These are phyloP conservation scores for Brevimyrus niger DNA, from an alignment of 2,113 vertebrate genomes.

Conservation along the genomic window DNA sequence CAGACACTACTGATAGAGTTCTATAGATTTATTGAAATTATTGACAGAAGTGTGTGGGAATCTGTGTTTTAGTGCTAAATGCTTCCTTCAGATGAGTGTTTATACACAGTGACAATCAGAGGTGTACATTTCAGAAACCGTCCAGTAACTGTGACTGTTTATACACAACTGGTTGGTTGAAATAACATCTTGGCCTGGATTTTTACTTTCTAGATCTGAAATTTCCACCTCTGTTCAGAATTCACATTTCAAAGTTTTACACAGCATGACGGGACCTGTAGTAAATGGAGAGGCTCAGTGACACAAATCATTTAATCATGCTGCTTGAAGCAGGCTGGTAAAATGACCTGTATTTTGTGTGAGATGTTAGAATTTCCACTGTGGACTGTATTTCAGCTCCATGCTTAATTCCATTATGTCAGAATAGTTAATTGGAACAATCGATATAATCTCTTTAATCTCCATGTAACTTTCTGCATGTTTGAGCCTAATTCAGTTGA, in stretches of 20 bases:
- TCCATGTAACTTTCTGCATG: neutral
- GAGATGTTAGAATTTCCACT: neutral
- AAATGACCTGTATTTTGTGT: neutral
- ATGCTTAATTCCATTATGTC: neutral
- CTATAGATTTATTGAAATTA: too few relatives aligned
- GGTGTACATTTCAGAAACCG: too few relatives aligned
- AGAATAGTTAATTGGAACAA: neutral
- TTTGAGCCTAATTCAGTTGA: neutral
- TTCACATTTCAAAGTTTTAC: neutral
- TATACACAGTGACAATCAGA: too few relatives aligned
- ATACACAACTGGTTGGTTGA: neutral
- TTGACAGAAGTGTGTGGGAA: too few relatives aligned
- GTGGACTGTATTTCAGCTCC: neutral
- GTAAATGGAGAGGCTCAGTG: neutral
- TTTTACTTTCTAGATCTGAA: neutral
- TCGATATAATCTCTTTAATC: neutral
- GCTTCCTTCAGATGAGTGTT: too few relatives aligned
- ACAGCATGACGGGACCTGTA: neutral
- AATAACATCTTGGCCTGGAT: neutral
- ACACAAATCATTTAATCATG: neutral
- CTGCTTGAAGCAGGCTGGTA: neutral
- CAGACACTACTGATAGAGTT: too few relatives aligned
- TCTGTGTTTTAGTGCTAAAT: too few relatives aligned
- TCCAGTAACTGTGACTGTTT: neutral
- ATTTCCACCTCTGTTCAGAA: neutral